Conservation (phyloP, 2,113 vertebrate genomes). For the Tautogolabrus adspersus region DNA sequence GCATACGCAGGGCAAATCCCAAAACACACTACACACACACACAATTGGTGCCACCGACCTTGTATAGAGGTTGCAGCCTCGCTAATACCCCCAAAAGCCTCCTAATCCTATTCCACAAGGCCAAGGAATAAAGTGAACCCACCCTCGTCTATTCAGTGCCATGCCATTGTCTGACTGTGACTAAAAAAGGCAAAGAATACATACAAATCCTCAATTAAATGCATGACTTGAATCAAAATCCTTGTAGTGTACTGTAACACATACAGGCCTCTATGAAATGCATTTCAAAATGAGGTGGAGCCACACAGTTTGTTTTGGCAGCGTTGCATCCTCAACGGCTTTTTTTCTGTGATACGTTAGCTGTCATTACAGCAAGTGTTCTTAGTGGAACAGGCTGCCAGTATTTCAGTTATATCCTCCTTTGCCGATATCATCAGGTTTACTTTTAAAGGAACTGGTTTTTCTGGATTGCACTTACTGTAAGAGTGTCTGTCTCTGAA, state of each 20-base stretch:
- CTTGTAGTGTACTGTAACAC: not conserved
- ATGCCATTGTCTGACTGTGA: conserved; percentile 30
- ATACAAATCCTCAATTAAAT: conserved; percentile 11
- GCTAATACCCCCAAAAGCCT: conserved; percentile 60
- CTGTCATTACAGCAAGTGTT: conserved; percentile 18
- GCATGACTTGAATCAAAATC: conserved; percentile 10
- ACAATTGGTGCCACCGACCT: conserved; percentile 61
- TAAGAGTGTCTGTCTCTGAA: conserved; percentile 5
- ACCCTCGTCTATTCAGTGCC: conserved; percentile 27
- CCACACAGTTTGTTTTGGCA: conserved; percentile 30
- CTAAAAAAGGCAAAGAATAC: conserved; percentile 46
- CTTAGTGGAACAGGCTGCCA: conserved; percentile 23
- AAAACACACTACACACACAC: conserved; percentile 37
- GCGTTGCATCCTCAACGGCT: not conserved
- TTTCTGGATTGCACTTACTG: conserved; percentile 21
- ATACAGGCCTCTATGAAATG: not conserved
- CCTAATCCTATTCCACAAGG: conserved; percentile 66
- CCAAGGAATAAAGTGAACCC: conserved; percentile 62
- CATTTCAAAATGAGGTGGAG: conserved; percentile 27
- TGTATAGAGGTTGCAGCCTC: conserved; percentile 59
- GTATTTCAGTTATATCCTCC: conserved; percentile 5
- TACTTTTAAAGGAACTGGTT: conserved; percentile 48
- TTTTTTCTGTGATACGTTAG: conserved; percentile 2
- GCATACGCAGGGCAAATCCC: conserved; percentile 64
- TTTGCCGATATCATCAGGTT: conserved; percentile 3